Evolutionary conservation across 2,888 invertebrate species (phyloP), one percentile per base, ranked within the genome.

Genomic region (Rhodophaea formosa): DNA sequence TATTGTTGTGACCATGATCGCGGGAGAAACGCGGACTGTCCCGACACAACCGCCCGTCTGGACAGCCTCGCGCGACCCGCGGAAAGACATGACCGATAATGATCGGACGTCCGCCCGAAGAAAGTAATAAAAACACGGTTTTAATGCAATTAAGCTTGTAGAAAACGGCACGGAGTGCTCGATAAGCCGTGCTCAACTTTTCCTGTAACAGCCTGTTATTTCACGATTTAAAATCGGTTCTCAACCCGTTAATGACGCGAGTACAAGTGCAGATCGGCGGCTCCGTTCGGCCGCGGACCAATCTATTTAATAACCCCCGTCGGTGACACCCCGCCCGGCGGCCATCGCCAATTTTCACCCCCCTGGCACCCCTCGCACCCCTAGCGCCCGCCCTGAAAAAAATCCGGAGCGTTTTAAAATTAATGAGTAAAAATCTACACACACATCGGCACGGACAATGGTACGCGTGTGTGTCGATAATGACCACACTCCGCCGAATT

Each of bases 351-450:
- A 89, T 88, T 90, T 88, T 84, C 86, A 79, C 83, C 84, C 86
- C 84, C 84, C 79, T 75, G 73, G 62, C 68, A 72, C 76, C 72
- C 67, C 68, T 67, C 77, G 76, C 78, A 76, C 85, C 85, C 87
- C 86, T 82, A 82, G 86, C 87, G 86, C 86, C 90, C 89, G 84
- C 89, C 86, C 90, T 88, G 89, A 88, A 91, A 91, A 91, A 92
- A 92, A 92, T 92, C 91, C 91, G 78, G 88, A 91, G 89, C 91
- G 91, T 91, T 92, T 92, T 92, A 92, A 92, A 92, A 92, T 92
- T 92, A 92, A 92, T 92, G 92, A 92, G 92, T 91, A 91, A 91
- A 91, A 92, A 91, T 91, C 83, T 86, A 91, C 91, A 89, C 90
- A 90, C 88, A 89, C 91, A 87, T 76, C 74, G 75, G 78, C 76